These are phyloP conservation scores for Apis dorsata DNA, from an alignment of 1,140 invertebrate species.

Conservation along the genomic window DNA sequence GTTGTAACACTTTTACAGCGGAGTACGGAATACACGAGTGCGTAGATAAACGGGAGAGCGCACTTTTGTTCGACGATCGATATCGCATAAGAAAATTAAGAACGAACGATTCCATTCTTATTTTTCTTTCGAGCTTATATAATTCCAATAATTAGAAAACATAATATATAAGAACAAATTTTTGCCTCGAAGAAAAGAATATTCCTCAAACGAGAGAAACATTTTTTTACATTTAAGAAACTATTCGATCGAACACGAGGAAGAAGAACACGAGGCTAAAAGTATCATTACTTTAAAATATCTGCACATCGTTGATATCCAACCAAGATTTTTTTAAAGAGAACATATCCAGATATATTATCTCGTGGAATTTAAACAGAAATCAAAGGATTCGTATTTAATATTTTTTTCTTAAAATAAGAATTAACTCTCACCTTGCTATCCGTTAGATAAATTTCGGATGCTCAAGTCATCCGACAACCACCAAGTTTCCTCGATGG, in stretches of 20 bases:
- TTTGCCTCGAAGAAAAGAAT: too few species aligned
- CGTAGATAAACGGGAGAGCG: constrained; percentile 17
- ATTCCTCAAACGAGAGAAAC: too few species aligned
- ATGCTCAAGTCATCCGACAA: not conserved
- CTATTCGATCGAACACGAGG: too few species aligned
- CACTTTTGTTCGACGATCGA: constrained; percentile 27
- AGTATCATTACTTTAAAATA: too few species aligned
- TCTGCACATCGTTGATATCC: too few species aligned
- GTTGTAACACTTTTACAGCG: constrained; percentile 8
- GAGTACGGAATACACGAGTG: constrained; percentile 15
- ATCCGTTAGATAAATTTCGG: not conserved
- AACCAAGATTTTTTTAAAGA: not conserved
- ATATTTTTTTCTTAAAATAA: not conserved
- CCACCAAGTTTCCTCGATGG: constrained; percentile 50
- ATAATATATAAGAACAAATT: not conserved
- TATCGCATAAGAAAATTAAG: constrained; percentile 25
- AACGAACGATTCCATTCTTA: not conserved
- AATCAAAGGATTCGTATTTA: not conserved
- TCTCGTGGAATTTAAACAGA: not conserved
- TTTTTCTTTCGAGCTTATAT: too few species aligned
- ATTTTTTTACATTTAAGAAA: too few species aligned
- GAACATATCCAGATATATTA: not conserved
- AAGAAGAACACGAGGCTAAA: too few species aligned
- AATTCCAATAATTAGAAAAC: too few species aligned
- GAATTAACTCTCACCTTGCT: not conserved